These are phyloP conservation scores for Dynastes grantii DNA, from an alignment of 2,888 invertebrate genomes.

Conservation along the genomic window DNA sequence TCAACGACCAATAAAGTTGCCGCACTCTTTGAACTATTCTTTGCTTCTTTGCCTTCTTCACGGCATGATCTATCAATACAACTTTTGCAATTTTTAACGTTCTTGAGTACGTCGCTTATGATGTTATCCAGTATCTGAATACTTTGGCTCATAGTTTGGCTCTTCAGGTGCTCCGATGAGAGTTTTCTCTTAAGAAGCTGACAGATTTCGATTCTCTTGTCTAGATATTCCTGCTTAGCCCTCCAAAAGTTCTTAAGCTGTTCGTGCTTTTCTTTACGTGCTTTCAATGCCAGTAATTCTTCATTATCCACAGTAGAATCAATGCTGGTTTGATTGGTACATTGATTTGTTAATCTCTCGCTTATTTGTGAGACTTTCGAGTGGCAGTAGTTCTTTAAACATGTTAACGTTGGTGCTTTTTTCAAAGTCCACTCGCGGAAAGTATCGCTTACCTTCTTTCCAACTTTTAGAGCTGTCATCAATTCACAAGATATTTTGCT, in stretches of 20 bases:
- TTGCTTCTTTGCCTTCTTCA: not conserved
- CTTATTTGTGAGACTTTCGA: slow-evolving; percentile 50
- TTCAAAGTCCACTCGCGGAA: slow-evolving; percentile 51
- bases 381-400: slow-evolving; percentile 51
- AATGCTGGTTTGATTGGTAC: slow-evolving; percentile 24
- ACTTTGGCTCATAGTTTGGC: slow-evolving; percentile 42
- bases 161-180: slow-evolving; percentile 23
- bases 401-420: slow-evolving; percentile 50
- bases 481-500: slow-evolving; percentile 47
- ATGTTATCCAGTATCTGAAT: slow-evolving; percentile 49
- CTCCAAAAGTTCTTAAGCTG: slow-evolving; percentile 57
- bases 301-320: slow-evolving; percentile 41
- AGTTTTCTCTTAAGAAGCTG: slow-evolving; percentile 54
- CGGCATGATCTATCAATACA: slow-evolving; percentile 9
- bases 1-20: not conserved
- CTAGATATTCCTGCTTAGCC: slow-evolving; percentile 58
- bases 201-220: slow-evolving; percentile 58
- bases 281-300: slow-evolving; percentile 53
- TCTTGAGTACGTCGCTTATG: slow-evolving; percentile 48
- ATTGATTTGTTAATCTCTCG: slow-evolving; percentile 45
- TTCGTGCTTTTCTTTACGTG: slow-evolving; percentile 57
- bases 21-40: slow-evolving; percentile 39
- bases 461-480: slow-evolving; percentile 49
- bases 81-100: slow-evolving; percentile 46
- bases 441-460: slow-evolving; percentile 49